A percentile compares a stretch with the other conserved stretches of the same genome.
These are phyloP conservation scores for Drosophila histrio DNA, from an alignment of 2,888 invertebrate genomes.

Conservation along the genomic window DNA sequence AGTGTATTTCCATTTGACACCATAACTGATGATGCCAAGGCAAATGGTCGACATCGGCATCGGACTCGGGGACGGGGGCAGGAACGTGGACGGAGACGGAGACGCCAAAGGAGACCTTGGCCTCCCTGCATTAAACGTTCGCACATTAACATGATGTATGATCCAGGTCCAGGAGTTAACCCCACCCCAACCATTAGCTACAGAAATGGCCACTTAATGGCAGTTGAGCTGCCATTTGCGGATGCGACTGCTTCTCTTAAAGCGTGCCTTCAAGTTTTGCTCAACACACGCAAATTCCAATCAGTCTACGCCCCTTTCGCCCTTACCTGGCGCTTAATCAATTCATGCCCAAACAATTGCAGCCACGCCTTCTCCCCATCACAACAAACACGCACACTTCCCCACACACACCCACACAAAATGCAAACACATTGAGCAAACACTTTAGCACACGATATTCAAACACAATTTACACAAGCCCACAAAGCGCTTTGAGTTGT, in stretches of 20 bases:
- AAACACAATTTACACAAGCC: constrained; percentile 42
- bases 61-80: neutral
- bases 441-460: constrained; percentile 51
- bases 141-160: constrained; percentile 57
- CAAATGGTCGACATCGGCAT: constrained; percentile 1
- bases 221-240: constrained; percentile 20
- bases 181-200: constrained; percentile 46
- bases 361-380: constrained; percentile 8
- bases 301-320: constrained; percentile 15
- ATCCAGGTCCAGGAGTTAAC: constrained; percentile 11
- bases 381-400: constrained; percentile 3
- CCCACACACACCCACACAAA: constrained; percentile 16
- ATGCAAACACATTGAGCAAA: constrained; percentile 49
- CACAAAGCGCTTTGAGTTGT: neutral
- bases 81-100: too few relatives aligned
- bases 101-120: neutral
- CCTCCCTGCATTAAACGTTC: constrained; percentile 46
- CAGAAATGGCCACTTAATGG: constrained; percentile 57
- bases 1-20: constrained; percentile 57
- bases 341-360: constrained; percentile 52
- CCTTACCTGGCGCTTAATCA: constrained; percentile 49
- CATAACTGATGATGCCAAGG: constrained; percentile 53
- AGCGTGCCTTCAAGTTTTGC: constrained; percentile 18
- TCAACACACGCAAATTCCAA: constrained; percentile 30
- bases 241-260: constrained; percentile 22